phyloP scores from a whole-genome alignment of 2,113 vertebrate species.

The Prionailurus bengalensis region DNA sequence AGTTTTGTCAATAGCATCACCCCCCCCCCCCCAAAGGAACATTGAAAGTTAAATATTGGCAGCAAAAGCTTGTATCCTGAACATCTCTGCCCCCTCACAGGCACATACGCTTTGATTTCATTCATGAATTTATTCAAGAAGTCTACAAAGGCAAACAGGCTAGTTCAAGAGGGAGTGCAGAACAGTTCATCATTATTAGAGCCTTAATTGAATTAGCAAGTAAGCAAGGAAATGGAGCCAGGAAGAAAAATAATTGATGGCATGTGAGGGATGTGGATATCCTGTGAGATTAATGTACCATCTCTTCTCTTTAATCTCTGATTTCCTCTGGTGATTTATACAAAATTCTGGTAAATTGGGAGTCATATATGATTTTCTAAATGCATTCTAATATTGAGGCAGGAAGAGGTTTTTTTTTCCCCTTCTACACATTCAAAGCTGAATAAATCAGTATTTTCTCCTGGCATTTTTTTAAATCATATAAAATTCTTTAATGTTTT shows the following conservation, averaged over 20 bases:
- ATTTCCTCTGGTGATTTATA: background rate
- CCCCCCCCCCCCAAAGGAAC: background rate
- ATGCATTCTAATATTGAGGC: background rate
- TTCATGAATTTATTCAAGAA: background rate
- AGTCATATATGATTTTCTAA: background rate
- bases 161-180: background rate
- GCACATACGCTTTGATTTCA: background rate
- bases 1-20: background rate
- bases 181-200: background rate
- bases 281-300: background rate
- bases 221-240: background rate
- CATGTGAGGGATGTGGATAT: background rate
- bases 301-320: background rate
- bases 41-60: background rate
- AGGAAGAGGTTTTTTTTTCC: background rate
- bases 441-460: background rate
- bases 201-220: background rate
- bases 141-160: background rate
- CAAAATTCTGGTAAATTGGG: background rate
- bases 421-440: background rate
- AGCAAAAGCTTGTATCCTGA: background rate
- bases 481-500: background rate
- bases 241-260: background rate
- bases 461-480: background rate
- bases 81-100: background rate